A percentile compares a stretch with the other conserved stretches of the same genome.
Conservation (phyloP, 2,113 vertebrate genomes). For the Pardalotus punctatus region DNA sequence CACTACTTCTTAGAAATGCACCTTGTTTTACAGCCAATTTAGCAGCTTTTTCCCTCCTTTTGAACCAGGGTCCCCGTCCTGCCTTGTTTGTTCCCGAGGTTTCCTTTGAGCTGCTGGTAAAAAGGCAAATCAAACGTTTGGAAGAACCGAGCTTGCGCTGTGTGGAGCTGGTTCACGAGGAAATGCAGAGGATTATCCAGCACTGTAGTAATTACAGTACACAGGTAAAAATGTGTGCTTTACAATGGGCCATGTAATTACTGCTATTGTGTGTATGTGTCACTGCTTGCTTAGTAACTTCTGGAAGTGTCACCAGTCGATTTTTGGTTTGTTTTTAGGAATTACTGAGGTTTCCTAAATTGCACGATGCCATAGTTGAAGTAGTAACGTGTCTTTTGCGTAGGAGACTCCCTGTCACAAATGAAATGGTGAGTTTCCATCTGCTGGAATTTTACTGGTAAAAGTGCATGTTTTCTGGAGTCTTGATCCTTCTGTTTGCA, state of each 20-base stretch:
- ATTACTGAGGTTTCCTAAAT: slow-evolving; percentile 93
- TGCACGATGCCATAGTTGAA: slow-evolving; percentile 98
- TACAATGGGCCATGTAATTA: neutral
- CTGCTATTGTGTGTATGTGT: fast-evolving
- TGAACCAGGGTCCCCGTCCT: slow-evolving; percentile 88
- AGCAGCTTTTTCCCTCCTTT: neutral
- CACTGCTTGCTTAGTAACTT: neutral
- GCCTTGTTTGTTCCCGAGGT: slow-evolving; percentile 97
- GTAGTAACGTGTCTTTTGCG: slow-evolving; percentile 95
- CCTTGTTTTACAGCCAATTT: neutral
- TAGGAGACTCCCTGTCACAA: slow-evolving; percentile 92
- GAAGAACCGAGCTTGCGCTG: slow-evolving; percentile 97
- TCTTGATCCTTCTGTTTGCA: neutral
- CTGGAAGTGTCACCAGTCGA: neutral
- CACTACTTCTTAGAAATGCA: neutral
- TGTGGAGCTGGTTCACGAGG: slow-evolving; percentile 96
- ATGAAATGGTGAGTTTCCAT: slow-evolving; percentile 88
- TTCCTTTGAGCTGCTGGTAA: slow-evolving; percentile 95
- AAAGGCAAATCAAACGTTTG: slow-evolving; percentile 94
- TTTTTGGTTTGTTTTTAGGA: slow-evolving; percentile 74
- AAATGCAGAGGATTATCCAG: slow-evolving; percentile 99
- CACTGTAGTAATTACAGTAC: slow-evolving; percentile 98
- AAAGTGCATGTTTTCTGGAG: neutral
- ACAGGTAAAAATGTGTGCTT: slow-evolving; percentile 76
- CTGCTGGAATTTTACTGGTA: neutral